A percentile compares a stretch with the other conserved stretches of the same genome.
These are phyloP conservation scores for Stenchaetothrips biformis DNA, from an alignment of 2,888 invertebrate genomes.

Conservation along the genomic window DNA sequence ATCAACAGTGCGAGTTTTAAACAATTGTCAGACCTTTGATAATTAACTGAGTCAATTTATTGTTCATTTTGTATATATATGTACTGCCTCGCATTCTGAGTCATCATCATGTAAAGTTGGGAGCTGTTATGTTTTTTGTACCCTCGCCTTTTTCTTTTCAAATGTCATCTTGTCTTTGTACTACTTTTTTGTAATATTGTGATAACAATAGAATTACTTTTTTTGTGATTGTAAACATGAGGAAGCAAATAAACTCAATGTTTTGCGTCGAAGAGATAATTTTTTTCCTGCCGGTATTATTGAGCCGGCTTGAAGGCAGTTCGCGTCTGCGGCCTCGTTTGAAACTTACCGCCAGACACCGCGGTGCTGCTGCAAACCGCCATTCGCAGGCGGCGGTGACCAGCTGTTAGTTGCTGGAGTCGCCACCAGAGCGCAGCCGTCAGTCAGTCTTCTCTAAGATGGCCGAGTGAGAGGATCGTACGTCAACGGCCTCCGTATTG, in stretches of 20 bases:
- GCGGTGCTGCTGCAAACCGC: neutral
- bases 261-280: too few relatives aligned
- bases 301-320: neutral
- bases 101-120: neutral
- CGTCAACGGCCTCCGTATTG: slow-evolving; percentile 3
- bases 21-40: neutral
- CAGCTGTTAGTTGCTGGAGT: neutral
- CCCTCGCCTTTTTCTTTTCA: neutral
- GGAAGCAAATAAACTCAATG: neutral
- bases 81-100: neutral
- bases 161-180: neutral
- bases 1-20: too few relatives aligned
- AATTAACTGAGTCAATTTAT: neutral
- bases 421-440: neutral
- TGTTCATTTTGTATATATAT: neutral
- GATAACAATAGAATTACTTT: neutral
- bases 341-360: neutral
- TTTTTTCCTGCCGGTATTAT: too few relatives aligned
- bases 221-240: neutral
- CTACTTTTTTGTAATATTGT: neutral
- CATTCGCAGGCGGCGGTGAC: neutral
- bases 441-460: neutral
- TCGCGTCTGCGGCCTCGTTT: too few relatives aligned
- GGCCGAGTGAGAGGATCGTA: slow-evolving; percentile 12
- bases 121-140: neutral